Base-by-base conservation (phyloP, 2,797 vertebrate genomes). In the Leptoclinus maculatus region DNA sequence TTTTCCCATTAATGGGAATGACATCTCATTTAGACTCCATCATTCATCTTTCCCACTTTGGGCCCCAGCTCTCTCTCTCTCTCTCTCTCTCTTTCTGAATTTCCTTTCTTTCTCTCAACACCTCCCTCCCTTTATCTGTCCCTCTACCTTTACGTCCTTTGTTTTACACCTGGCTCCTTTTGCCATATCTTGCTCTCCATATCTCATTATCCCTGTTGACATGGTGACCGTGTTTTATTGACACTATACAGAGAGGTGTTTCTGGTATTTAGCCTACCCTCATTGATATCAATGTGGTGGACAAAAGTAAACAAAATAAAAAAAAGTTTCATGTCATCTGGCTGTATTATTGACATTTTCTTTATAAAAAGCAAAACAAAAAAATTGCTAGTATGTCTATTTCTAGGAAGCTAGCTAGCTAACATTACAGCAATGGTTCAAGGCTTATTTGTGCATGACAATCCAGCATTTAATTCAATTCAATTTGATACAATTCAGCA, bases 11-110 rank as follows among this genome's bases (percentile, higher is more conserved):
- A 94, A 90, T 80, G 84, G 87, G 89, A 95, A 90, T 91, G 93
- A 94, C 94, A 94, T 95, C 95, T 94, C 94, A 95, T 96, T 95
- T 95, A 92, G 84, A 82, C 76, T 78, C 79, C 92, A 93, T 94
- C 94, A 94, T 94, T 95, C 92, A 94, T 88, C 66, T 94, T 92
- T 92, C 65, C 69, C 73, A 38, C 36, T 83, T 76, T 82, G 47
- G 58, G 47, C 69, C 29, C 10, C 5, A 43, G 36, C 39, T 67
- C 39, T 36, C 66, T 64, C 54, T 51, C 47, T 49, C 59, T 23
- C 45, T 66, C 63, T 49, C 34, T 21, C 58, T 64, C 47, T 45
- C 62, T 64, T 2, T 25, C 43, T 65, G 25, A 45, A 10, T 29
- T 66, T 60, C 17, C 66, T 45, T 38, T 17, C 56, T 63, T 53